These are phyloP conservation scores for Larimichthys crocea DNA, from an alignment of 2,113 vertebrate genomes.

Conservation along the genomic window DNA sequence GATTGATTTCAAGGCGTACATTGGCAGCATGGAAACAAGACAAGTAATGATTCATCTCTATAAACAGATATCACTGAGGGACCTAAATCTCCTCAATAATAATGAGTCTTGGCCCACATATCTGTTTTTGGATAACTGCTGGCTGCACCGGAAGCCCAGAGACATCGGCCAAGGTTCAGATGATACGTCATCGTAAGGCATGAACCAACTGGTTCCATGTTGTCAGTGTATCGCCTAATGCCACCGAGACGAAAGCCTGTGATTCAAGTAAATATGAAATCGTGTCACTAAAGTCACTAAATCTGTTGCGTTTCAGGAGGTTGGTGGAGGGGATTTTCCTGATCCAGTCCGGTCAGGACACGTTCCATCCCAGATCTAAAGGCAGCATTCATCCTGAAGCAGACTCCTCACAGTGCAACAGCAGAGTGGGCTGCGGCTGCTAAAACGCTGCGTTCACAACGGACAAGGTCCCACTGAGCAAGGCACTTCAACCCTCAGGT, in stretches of 20 bases:
- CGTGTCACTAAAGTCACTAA: neutral
- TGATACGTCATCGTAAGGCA: too few species aligned
- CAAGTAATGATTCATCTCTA: too few species aligned
- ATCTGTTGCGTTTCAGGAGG: constrained; percentile 53
- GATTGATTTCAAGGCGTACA: neutral
- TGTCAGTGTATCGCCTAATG: neutral
- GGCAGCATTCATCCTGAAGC: neutral
- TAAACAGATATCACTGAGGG: too few species aligned
- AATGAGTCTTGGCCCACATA: too few species aligned
- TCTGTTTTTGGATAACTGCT: too few species aligned
- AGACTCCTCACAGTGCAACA: neutral
- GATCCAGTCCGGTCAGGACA: constrained; percentile 22
- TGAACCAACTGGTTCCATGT: neutral
- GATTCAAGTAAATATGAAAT: neutral
- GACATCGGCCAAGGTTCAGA: too few species aligned
- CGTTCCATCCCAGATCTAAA: neutral
- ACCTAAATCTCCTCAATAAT: too few species aligned
- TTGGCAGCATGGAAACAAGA: neutral
- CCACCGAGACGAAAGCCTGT: neutral
- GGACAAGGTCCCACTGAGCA: neutral
- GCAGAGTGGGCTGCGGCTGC: constrained; percentile 37
- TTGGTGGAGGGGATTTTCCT: constrained; percentile 63
- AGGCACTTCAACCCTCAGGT: neutral
- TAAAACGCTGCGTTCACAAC: constrained; percentile 6
- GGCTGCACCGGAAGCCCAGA: too few species aligned